Base-by-base conservation (phyloP, 2,797 vertebrate species). In the Gymnoscopelus microlampas region DNA sequence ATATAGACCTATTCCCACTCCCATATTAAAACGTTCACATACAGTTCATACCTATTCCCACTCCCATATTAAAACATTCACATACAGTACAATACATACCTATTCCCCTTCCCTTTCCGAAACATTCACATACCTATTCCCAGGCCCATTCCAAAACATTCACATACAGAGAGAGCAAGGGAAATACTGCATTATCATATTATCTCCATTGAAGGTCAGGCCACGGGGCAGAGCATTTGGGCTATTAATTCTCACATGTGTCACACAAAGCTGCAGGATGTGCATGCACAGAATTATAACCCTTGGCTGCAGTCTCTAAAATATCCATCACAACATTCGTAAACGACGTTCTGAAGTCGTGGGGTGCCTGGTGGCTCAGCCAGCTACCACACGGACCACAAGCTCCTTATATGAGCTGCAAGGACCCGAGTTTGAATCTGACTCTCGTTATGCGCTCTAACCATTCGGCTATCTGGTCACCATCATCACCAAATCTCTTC, bases 231-330 rank as follows among this genome's bases (percentile, higher is more conserved):
- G 10, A 13, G 55, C 55, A 57, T 44, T 49, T 49, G 7, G 29
- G 11, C 26, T 11, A 50, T 61, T 61, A 49, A 49, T 61, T 19
- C 23, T 61, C 60, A 49, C 60, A 53, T 60, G 24, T 50, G 26
- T 60, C 32, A 53, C 10, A 9, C n/a, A 32, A 60, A 54, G 53
- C 65, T 55, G 8, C 55, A 50, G 55, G 26, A 58, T 67, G 39
- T 44, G 39, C 39, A 9, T 10, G 39, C 39, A 50, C 55, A 15
- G 14, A 49, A 66, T 12, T 15, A 50, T 58, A 29, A 49, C 55
- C 55, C 14, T 49, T 58, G 64, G 54, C 12, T 15, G 55, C 44
- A 6, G 54, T 49, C 39, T 57, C n/a, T n/a, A 66, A 57, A 66
- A 66, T 56, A 66, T 48, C 44, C 11, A 29, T 66, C 39, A 29